Conservation (phyloP, 2,797 vertebrate species). For the Momotus momota region DNA sequence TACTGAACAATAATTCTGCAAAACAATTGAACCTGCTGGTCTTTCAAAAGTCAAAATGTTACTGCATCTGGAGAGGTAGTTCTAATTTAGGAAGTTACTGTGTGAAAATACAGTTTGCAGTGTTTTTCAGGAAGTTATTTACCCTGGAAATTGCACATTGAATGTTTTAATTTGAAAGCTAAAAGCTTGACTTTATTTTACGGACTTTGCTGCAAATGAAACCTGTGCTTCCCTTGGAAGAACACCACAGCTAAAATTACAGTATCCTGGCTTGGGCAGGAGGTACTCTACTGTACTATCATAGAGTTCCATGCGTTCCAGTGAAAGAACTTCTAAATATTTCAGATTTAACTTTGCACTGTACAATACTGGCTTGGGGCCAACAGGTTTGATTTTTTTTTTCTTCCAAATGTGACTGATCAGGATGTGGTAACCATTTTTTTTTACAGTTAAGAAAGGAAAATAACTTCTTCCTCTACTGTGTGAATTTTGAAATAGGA, state of each 20-base stretch:
- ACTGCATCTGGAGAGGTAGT: background rate
- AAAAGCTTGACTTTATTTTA: background rate
- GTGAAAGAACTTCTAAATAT: background rate
- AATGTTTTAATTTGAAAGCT: background rate
- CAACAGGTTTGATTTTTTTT: background rate
- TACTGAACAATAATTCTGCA: background rate
- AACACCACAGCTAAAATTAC: background rate
- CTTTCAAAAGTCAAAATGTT: background rate
- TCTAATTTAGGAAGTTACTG: background rate
- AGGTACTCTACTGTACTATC: background rate
- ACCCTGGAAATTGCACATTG: background rate
- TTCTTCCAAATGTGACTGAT: background rate
- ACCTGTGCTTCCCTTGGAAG: background rate
- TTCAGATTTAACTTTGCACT: background rate
- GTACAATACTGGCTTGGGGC: background rate
- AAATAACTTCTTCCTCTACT: background rate
- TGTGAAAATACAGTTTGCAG: background rate
- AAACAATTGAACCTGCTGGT: background rate
- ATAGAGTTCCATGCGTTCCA: background rate
- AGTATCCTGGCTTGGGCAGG: background rate
- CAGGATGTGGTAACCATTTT: background rate
- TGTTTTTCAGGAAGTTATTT: background rate
- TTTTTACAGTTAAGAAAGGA: background rate
- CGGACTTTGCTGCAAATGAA: background rate
- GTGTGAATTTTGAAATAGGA: background rate